phyloP scores from a whole-genome alignment of 2,797 vertebrate species.

The Myripristis murdjan region DNA sequence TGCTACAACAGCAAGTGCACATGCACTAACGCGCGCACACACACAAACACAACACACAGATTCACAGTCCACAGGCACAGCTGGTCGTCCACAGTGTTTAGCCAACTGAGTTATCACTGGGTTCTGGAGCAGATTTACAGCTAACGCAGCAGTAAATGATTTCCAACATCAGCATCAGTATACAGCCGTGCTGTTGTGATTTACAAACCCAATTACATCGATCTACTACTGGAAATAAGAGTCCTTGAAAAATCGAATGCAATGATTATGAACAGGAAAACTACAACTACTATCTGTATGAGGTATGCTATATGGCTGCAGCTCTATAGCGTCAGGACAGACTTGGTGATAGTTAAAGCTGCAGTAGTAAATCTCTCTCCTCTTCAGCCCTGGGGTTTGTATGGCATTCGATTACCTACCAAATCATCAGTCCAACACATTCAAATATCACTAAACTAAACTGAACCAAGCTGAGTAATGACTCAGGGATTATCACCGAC shows the following conservation, averaged over 20 bases:
- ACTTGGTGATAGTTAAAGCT: slow-evolving; percentile 59
- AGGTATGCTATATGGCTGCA: slow-evolving; percentile 61
- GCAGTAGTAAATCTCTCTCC: slow-evolving; percentile 72
- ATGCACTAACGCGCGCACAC: background rate
- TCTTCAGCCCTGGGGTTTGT: slow-evolving; percentile 56
- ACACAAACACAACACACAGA: slow-evolving; percentile 16
- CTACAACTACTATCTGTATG: slow-evolving; percentile 76
- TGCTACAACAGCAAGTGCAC: slow-evolving; percentile 17
- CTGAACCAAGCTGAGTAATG: slow-evolving; percentile 58
- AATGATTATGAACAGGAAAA: slow-evolving; percentile 78
- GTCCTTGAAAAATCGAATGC: slow-evolving; percentile 77
- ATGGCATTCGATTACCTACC: slow-evolving; percentile 66
- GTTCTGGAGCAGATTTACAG: slow-evolving; percentile 74
- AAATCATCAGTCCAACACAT: slow-evolving; percentile 67
- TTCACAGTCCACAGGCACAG: slow-evolving; percentile 39
- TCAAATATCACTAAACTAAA: slow-evolving; percentile 65
- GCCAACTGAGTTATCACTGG: slow-evolving; percentile 73
- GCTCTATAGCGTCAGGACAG: slow-evolving; percentile 59
- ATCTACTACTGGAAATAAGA: slow-evolving; percentile 79
- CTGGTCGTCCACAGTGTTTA: slow-evolving; percentile 66
- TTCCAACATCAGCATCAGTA: slow-evolving; percentile 75
- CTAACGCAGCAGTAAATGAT: slow-evolving; percentile 68
- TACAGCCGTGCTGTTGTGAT: slow-evolving; percentile 64
- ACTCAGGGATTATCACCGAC: slow-evolving; percentile 53
- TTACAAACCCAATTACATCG: slow-evolving; percentile 80